A percentile compares a stretch with the other conserved stretches of the same genome.
phyloP scores from a whole-genome alignment of 1,140 invertebrate species.

The Orchestia grillus region DNA sequence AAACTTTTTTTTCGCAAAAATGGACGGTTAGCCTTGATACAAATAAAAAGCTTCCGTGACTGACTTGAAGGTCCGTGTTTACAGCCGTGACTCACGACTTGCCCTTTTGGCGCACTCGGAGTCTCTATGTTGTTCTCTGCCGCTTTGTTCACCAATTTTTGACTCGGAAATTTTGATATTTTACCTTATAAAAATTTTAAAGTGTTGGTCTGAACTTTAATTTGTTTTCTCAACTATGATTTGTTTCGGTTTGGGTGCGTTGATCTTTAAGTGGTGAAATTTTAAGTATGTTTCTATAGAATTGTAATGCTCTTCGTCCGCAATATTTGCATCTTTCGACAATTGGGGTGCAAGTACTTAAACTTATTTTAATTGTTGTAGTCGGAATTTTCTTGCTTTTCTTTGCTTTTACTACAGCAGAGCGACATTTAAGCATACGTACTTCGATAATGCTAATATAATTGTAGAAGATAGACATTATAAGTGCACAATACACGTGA shows the following conservation, averaged over 20 bases:
- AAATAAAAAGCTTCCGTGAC: neutral
- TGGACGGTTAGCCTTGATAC: neutral
- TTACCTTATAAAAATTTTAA: neutral
- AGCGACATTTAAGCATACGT: no score
- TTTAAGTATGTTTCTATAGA: neutral
- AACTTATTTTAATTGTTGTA: no score
- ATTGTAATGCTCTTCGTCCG: neutral
- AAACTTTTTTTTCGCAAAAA: neutral
- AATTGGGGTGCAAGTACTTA: no score
- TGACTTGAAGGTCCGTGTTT: neutral
- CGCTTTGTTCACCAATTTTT: neutral
- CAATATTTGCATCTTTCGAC: neutral
- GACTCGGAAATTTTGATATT: neutral
- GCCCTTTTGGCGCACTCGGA: neutral
- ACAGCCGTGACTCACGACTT: constrained; percentile 5
- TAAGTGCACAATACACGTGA: no score
- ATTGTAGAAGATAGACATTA: no score
- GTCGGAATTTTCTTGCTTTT: no score
- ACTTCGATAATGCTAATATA: no score
- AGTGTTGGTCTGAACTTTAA: neutral
- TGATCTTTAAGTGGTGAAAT: neutral
- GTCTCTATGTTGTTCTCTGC: neutral
- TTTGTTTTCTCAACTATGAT: neutral
- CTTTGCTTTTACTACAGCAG: no score
- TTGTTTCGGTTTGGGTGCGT: neutral